Evolutionary conservation across 2,888 invertebrate genomes (phyloP), one percentile per base, ranked within the genome.

Genomic region (Brachypalpus laphriformis): DNA sequence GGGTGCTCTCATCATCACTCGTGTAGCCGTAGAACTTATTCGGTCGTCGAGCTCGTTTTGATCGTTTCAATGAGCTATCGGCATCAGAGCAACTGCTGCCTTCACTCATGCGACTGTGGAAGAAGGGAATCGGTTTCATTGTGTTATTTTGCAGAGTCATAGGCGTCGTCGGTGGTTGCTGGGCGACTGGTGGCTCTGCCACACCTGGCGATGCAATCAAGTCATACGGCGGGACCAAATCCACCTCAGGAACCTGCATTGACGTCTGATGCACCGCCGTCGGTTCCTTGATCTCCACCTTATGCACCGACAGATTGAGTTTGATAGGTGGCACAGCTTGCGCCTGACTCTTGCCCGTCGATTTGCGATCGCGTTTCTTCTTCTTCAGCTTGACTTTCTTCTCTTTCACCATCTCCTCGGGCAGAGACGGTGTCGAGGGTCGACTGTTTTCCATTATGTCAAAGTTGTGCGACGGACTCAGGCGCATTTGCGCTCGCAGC

Each of bases 21-120:
- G 97, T 96, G 90, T 97, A 97, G 0, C 97, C 97, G 89, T 97
- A 97, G 90, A 97, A 97, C 89, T 95, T 96, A 89, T 97, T 97
- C 0, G 96, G 97, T 28, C 97, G 95, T 45, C 97, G 92, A 88
- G 96, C 94, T 80, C 97, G 94, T 91, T 97, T 97, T 0, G 97
- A 97, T 40, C 97, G 93, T 89, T 95, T 96, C 7, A 92, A 86
- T 1, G 91, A 89, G 16, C 92, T 94, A 88, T 96, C 95, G 4
- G 93, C 92, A 88, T 94, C 94, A 0, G 93, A 93, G 8, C 93
- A 93, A 45, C 93, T 92, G 86, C 92, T 92, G 40, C 92, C 90
- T 54, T 92, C 90, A 86, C 92, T 91, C 87, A 90, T 88, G 18
- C 88, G 87, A 3, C 88, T 86, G n/a, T 78, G 71, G 14, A 78